Conservation (phyloP, 2,113 vertebrate species). For the Caretta caretta region DNA sequence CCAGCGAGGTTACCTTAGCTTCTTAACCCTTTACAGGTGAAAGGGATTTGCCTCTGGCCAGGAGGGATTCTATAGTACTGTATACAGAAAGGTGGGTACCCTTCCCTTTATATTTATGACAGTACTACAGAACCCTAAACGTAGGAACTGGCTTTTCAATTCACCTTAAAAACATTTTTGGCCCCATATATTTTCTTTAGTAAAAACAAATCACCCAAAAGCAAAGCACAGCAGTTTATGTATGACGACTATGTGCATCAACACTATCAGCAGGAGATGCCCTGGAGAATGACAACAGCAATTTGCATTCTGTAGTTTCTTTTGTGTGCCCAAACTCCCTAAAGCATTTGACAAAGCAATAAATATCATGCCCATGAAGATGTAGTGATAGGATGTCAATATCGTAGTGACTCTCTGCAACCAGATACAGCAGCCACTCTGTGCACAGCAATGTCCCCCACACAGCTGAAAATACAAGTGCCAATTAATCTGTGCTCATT, state of each 20-base stretch:
- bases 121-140: background rate
- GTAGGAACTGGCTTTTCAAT: slow-evolving; percentile 16
- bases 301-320: slow-evolving; percentile 36
- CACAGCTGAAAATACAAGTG: background rate
- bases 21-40: too few species aligned
- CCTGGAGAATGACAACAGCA: background rate
- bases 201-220: slow-evolving; percentile 10
- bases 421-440: background rate
- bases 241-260: background rate
- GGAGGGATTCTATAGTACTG: too few species aligned
- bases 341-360: slow-evolving; percentile 36
- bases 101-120: too few species aligned
- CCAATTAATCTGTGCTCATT: background rate
- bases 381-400: background rate
- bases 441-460: background rate
- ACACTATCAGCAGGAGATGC: background rate
- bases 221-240: background rate
- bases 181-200: background rate
- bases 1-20: too few species aligned
- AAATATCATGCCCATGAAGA: slow-evolving; percentile 11
- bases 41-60: too few species aligned
- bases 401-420: background rate
- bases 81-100: too few species aligned
- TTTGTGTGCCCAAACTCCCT: slow-evolving; percentile 20
- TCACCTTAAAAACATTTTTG: background rate